phyloP scores from a whole-genome alignment of 2,888 invertebrate genomes.

The Dolomedes plantarius region DNA sequence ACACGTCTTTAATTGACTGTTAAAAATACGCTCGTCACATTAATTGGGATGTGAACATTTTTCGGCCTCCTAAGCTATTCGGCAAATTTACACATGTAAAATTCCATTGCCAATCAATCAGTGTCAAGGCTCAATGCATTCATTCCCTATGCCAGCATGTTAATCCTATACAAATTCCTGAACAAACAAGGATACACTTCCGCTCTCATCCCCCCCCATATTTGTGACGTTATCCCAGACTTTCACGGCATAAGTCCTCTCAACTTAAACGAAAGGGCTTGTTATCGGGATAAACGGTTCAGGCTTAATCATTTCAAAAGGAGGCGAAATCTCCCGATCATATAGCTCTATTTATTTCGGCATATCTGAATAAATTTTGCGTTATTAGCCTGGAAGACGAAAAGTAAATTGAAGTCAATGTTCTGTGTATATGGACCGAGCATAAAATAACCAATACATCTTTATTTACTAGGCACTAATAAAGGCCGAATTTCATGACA shows the following conservation, averaged over 20 bases:
- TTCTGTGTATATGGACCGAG: no score
- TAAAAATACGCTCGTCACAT: not conserved
- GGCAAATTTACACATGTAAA: conserved; percentile 1
- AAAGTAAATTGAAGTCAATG: no score
- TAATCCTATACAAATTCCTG: not conserved
- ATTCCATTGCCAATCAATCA: not conserved
- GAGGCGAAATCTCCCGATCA: no score
- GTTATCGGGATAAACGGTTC: no score
- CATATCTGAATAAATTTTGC: no score
- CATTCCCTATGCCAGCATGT: not conserved
- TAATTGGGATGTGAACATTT: not conserved
- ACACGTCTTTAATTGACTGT: not conserved
- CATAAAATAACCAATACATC: no score
- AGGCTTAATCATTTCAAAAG: no score
- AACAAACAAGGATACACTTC: not conserved
- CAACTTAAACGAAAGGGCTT: no score
- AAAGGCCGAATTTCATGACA: no score
- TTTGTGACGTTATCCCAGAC: not conserved
- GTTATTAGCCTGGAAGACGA: no score
- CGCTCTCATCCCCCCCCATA: not conserved
- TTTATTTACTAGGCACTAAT: no score
- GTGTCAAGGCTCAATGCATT: not conserved
- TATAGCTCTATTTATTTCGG: no score
- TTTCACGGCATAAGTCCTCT: not conserved
- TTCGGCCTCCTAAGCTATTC: not conserved